A percentile compares a stretch with the other conserved stretches of the same genome.
phyloP scores from a whole-genome alignment of 2,888 invertebrate genomes.

The Hirtodrosophila alboralis region DNA sequence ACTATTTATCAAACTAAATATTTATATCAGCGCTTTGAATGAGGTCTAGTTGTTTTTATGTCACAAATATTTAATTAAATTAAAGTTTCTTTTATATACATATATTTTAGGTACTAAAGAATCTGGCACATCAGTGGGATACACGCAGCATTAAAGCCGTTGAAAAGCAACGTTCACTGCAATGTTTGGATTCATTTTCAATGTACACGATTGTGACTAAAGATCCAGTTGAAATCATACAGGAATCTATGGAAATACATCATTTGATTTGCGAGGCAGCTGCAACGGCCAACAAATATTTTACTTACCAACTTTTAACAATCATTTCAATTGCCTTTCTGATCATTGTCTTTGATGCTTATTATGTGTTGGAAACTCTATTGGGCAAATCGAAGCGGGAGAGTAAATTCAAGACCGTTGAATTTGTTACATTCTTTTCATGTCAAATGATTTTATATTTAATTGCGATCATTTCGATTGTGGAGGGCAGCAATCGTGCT shows the following conservation, averaged over 20 bases:
- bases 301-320: constrained; percentile 83
- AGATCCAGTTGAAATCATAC: constrained; percentile 82
- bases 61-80: not conserved
- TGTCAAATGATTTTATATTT: constrained; percentile 83
- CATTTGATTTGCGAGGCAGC: constrained; percentile 84
- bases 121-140: constrained; percentile 81
- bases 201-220: constrained; percentile 83
- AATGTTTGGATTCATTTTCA: constrained; percentile 82
- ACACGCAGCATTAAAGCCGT: constrained; percentile 64
- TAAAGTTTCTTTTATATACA: not conserved
- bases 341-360: constrained; percentile 84
- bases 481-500: constrained; percentile 83
- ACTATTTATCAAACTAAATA: constrained; percentile 61
- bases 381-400: constrained; percentile 82
- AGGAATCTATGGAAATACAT: constrained; percentile 84
- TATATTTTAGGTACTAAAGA: constrained; percentile 79
- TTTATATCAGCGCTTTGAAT: constrained; percentile 70
- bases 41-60: constrained; percentile 51
- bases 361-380: constrained; percentile 83
- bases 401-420: constrained; percentile 82
- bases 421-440: constrained; percentile 83
- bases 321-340: constrained; percentile 84
- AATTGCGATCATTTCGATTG: constrained; percentile 83
- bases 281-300: constrained; percentile 83
- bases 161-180: constrained; percentile 78